phyloP scores from a whole-genome alignment of 2,797 vertebrate genomes.

The Falco concolor region DNA sequence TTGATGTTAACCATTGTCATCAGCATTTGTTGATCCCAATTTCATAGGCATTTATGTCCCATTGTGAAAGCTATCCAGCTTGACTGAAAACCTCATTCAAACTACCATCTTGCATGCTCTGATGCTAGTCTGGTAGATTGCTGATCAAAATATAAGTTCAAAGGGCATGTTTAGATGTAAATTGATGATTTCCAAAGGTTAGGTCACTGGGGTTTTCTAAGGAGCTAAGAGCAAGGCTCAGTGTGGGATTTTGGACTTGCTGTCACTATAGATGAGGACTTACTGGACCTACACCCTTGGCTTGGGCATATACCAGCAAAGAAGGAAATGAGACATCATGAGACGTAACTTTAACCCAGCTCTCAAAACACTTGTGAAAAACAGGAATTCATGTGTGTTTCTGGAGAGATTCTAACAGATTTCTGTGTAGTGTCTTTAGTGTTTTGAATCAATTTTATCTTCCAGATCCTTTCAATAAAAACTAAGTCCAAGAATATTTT shows the following conservation, averaged over 20 bases:
- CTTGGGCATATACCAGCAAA: background rate
- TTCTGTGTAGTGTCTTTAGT: background rate
- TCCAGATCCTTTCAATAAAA: background rate
- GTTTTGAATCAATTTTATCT: background rate
- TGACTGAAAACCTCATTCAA: background rate
- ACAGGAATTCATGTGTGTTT: background rate
- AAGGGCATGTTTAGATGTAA: background rate
- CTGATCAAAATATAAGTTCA: background rate
- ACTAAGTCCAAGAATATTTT: background rate
- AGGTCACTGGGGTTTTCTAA: background rate
- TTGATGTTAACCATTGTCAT: background rate
- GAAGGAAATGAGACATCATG: background rate
- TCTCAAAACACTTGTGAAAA: background rate
- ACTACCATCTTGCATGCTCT: background rate
- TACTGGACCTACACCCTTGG: background rate
- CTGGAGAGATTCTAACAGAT: background rate
- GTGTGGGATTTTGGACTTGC: background rate
- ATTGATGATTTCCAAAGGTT: background rate
- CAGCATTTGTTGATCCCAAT: background rate
- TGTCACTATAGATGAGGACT: background rate
- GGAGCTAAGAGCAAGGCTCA: background rate
- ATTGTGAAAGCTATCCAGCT: background rate
- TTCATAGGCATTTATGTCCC: background rate
- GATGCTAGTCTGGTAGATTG: background rate
- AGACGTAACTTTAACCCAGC: background rate